Evolutionary conservation across 2,113 vertebrate genomes (phyloP).

Genomic region (Corythoichthys intestinalis): DNA sequence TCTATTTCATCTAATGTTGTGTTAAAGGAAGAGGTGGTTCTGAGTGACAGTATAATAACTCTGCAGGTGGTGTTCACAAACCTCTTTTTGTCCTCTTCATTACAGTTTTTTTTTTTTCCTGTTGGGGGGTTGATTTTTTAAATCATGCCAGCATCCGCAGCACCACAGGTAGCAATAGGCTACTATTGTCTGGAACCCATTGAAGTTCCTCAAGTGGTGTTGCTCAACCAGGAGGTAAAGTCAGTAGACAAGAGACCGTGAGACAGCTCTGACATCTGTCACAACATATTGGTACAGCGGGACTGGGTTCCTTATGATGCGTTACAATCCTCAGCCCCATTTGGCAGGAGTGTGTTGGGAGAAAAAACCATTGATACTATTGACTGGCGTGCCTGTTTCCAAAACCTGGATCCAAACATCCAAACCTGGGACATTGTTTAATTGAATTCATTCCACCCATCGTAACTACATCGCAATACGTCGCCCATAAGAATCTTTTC

Average conservation of each 20-base stretch:
- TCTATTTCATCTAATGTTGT: neutral
- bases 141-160: neutral
- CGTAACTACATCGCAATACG: too few relatives aligned
- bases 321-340: too few relatives aligned
- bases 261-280: too few relatives aligned
- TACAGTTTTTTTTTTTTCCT: neutral
- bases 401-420: neutral
- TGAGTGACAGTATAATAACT: neutral
- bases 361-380: neutral
- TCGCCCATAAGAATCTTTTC: too few relatives aligned
- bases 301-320: too few relatives aligned
- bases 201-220: neutral
- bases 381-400: neutral
- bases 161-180: neutral
- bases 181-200: neutral
- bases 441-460: neutral
- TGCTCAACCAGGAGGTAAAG: too few relatives aligned
- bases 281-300: too few relatives aligned
- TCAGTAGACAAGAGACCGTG: too few relatives aligned
- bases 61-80: neutral
- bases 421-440: neutral
- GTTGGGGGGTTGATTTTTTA: neutral
- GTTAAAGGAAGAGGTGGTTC: neutral
- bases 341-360: too few relatives aligned
- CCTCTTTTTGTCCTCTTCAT: neutral